phyloP scores from a whole-genome alignment of 1,140 invertebrate genomes.

The Mercenaria mercenaria region DNA sequence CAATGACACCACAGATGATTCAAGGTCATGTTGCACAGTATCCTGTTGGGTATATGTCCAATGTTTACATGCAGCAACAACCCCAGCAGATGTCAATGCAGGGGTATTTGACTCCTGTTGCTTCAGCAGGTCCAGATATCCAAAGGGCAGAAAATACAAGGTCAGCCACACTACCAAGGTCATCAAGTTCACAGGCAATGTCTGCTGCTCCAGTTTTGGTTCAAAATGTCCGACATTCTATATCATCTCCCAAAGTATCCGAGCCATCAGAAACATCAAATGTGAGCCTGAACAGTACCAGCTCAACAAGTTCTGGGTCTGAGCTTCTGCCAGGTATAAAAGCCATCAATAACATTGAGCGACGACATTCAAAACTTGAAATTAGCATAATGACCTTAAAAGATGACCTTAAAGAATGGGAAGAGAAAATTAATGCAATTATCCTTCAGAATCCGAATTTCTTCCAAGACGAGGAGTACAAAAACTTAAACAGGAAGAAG shows the following conservation, averaged over 20 bases:
- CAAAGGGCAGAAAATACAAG: neutral
- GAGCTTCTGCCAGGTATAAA: slow-evolving; percentile 18
- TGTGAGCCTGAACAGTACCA: neutral
- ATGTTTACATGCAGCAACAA: neutral
- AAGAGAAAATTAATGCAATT: slow-evolving; percentile 50
- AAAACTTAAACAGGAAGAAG: slow-evolving; percentile 30
- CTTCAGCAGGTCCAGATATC: neutral
- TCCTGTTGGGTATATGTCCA: slow-evolving; percentile 2
- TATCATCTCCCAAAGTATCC: neutral
- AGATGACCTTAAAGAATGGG: slow-evolving; percentile 43
- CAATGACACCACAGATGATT: neutral
- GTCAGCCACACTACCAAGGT: neutral
- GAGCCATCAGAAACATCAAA: neutral
- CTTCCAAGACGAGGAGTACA: slow-evolving; percentile 54
- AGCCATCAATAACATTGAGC: slow-evolving; percentile 32
- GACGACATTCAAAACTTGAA: slow-evolving; percentile 29
- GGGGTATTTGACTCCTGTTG: neutral
- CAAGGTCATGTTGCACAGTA: slow-evolving; percentile 18
- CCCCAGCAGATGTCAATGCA: neutral
- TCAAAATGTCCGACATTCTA: slow-evolving; percentile 14
- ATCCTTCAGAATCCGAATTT: slow-evolving; percentile 59
- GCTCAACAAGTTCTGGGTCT: neutral
- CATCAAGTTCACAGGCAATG: neutral
- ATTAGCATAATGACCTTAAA: slow-evolving; percentile 43
- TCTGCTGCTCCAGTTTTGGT: neutral